Conservation (phyloP, 2,113 vertebrate genomes). For the Nothobranchius furzeri region DNA sequence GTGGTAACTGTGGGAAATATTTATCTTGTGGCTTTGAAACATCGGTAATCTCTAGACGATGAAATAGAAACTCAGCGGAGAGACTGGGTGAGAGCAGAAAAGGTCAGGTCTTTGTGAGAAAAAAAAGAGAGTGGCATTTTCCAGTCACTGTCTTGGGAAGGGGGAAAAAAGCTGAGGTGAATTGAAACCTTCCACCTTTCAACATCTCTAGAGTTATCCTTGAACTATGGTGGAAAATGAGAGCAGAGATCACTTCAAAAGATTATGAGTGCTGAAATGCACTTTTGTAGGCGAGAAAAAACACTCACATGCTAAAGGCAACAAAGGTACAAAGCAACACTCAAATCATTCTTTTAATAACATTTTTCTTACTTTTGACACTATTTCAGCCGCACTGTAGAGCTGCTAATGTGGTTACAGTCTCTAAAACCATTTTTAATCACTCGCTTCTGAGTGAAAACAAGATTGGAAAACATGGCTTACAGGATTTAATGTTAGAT, state of each 20-base stretch:
- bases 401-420: not conserved
- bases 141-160: not conserved
- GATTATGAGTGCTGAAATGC: not conserved
- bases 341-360: not conserved
- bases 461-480: constrained; percentile 1
- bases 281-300: not conserved
- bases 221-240: constrained; percentile 5
- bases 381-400: not conserved
- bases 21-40: constrained; percentile 46
- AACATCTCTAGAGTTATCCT: constrained; percentile 1
- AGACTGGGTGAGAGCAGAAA: constrained; percentile 21
- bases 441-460: constrained; percentile 10
- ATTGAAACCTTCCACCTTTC: constrained; percentile 18
- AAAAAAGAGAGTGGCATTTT: constrained; percentile 38
- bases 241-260: not conserved
- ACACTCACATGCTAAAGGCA: not conserved
- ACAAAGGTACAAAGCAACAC: not conserved
- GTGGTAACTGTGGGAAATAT: constrained; percentile 38
- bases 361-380: not conserved
- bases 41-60: constrained; percentile 25
- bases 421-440: constrained; percentile 1
- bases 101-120: constrained; percentile 38
- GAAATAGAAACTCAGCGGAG: constrained; percentile 40
- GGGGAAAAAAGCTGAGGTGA: constrained; percentile 1
- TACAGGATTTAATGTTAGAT: constrained; percentile 5